Evolutionary conservation across 1,140 invertebrate genomes (phyloP).

Genomic region (Gonatopus flavifemur): DNA sequence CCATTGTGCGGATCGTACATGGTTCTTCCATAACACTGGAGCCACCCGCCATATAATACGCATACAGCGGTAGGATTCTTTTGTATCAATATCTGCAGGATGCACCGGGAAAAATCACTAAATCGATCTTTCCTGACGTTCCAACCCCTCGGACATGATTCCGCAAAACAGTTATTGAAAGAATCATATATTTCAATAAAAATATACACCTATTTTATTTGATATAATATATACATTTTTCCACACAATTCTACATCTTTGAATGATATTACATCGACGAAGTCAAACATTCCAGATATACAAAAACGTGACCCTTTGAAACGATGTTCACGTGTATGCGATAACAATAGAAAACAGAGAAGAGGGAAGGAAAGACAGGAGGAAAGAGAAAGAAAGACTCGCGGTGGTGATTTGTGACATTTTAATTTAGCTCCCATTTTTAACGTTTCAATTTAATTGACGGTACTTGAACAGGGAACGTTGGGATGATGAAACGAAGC

Average conservation of each 20-base stretch:
- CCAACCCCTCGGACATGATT: no score
- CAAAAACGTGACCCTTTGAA: no score
- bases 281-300: no score
- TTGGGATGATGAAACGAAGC: conserved; percentile 5
- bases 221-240: no score
- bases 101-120: conserved; percentile 9
- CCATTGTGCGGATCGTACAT: conserved; percentile 34
- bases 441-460: conserved; percentile 40
- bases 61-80: conserved; percentile 16
- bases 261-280: no score
- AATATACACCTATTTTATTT: neutral
- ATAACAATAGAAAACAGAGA: no score
- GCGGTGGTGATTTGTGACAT: conserved; percentile 6
- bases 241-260: no score
- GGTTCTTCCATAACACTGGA: conserved; percentile 28
- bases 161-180: no score
- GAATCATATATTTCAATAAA: neutral
- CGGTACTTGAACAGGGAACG: conserved; percentile 27
- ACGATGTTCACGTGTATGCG: no score
- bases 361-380: no score
- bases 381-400: neutral
- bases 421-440: conserved; percentile 35
- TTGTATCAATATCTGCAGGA: conserved; percentile 10
- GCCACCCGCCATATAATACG: conserved; percentile 14
- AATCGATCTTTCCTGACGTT: conserved; percentile 22